Evolutionary conservation across 2,888 invertebrate species (phyloP).

Genomic region (Xestobium rufovillosum): DNA sequence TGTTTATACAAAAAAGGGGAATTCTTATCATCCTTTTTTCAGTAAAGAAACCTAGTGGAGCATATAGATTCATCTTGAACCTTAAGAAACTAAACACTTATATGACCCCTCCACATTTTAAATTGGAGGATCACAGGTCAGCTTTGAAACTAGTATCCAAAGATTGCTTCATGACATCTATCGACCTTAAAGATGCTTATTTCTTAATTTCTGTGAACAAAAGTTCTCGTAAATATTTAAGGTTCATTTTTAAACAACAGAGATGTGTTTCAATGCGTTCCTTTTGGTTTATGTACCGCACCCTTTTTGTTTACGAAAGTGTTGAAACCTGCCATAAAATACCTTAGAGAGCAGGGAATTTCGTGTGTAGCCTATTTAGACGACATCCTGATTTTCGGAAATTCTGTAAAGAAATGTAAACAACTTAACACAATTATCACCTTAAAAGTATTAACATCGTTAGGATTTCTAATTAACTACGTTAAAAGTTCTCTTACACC

Average conservation of each 20-base stretch:
- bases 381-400: conserved; percentile 21
- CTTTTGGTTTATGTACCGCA: conserved; percentile 23
- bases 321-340: conserved; percentile 22
- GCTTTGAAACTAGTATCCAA: conserved; percentile 16
- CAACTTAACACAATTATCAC: conserved; percentile 11
- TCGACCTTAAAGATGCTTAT: conserved; percentile 20
- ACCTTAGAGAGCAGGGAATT: conserved; percentile 19
- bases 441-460: conserved; percentile 4
- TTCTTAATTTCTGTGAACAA: conserved; percentile 21
- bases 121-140: conserved; percentile 24
- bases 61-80: conserved; percentile 10
- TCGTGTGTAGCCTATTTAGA: conserved; percentile 24
- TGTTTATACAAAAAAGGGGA: conserved; percentile 11
- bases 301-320: conserved; percentile 28
- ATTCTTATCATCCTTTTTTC: conserved; percentile 15
- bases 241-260: conserved; percentile 22
- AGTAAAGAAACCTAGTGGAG: conserved; percentile 9
- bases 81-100: conserved; percentile 21
- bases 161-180: conserved; percentile 16
- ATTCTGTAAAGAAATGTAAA: conserved; percentile 13
- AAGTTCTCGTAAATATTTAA: conserved; percentile 20
- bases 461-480: no score
- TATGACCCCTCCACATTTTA: conserved; percentile 24
- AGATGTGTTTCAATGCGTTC: conserved; percentile 24
- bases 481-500: no score